Evolutionary conservation across 2,888 invertebrate genomes (phyloP), one percentile per base, ranked within the genome.

Genomic region (Melieria picta): DNA sequence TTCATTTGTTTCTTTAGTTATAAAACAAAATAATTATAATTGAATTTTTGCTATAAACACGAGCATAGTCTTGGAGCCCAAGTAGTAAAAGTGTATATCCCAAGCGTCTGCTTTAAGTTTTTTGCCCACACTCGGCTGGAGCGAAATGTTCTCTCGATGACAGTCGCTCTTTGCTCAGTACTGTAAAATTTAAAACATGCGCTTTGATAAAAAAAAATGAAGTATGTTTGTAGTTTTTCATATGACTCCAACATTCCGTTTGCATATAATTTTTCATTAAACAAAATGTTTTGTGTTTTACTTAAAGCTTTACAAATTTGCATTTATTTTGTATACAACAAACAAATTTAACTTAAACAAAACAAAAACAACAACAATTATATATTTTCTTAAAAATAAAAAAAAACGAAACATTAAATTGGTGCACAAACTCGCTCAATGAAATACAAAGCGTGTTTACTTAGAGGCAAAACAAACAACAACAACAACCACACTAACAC

Each of bases 381-480:
- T 30, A 30, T 30, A 30, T 30, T 30, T 30, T 30, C 30, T 30
- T 30, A 30, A 30, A 30, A 30, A 1, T 30, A 3, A 30, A 30
- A 16, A 65, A 65, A 52, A 65, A 30, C 30, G 30, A 30, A 30
- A 30, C 30, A 30, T 30, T 30, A 30, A 30, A 30, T 30, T 30
- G 30, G 30, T 30, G 30, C 30, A 30, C 30, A 30, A 30, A 30
- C 30, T 30, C 58, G 65, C 67, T 74, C 63, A 70, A 71, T 68
- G 50, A 71, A 62, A 56, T 58, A 61, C 74, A 66, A 74, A 60
- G 56, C 74, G 61, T 68, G 70, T 74, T 74, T 65, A 55, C 7
- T 48, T 58, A 52, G 47, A 72, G 45, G 13, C 47, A 71, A 72
- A 63, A 58, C 30, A 70, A 64, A 45, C 56, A 42, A 43, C 60